Base-by-base conservation (phyloP, 2,888 invertebrate species). In the Leptothorax acervorum region DNA sequence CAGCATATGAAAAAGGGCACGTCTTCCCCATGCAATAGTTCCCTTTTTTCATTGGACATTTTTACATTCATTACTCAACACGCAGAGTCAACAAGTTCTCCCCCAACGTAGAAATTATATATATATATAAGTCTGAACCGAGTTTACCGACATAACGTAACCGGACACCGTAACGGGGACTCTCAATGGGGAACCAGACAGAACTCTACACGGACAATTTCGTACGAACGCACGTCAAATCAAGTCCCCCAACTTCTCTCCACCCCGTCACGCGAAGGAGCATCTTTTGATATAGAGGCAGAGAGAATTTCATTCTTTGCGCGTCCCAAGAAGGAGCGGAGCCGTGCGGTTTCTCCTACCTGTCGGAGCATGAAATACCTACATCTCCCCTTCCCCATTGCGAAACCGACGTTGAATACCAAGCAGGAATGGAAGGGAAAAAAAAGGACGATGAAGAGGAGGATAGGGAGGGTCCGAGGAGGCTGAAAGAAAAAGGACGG, bases 141-240 rank as follows among this genome's bases (percentile, higher is more conserved):
- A 81, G 79, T 81, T 81, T 81, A 73, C 48, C 71, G 35, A 81
- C 60, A 73, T 71, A 73, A 81, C 48, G 79, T 81, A 81, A 81
- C 28, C 73, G 73, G 73, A 81, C 73, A 81, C 73, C 71, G 39
- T 39, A 62, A 81, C 73, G 60, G 48, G 79, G 45, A 39, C 45
- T 51, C 48, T 71, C 48, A 81, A 81, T 73, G 39, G 48, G 23
- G 8, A 60, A 62, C 53, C 68, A 42, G 39, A 70, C 23, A 48
- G 23, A 57, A 70, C 57, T 45, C 23, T n/a, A 68, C 57, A 15
- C 42, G 70, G 57, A 60, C 45, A 60, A 60, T 42, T 73, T 73
- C 12, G 35, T 23, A 79, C 28, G 31, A 48, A 51, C 60, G 9
- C 45, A 60, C 48, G 23, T 60, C 31, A 71, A 31, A 68, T 75